Base-by-base conservation (phyloP, 2,888 invertebrate species). In the Eupithecia subumbrata region DNA sequence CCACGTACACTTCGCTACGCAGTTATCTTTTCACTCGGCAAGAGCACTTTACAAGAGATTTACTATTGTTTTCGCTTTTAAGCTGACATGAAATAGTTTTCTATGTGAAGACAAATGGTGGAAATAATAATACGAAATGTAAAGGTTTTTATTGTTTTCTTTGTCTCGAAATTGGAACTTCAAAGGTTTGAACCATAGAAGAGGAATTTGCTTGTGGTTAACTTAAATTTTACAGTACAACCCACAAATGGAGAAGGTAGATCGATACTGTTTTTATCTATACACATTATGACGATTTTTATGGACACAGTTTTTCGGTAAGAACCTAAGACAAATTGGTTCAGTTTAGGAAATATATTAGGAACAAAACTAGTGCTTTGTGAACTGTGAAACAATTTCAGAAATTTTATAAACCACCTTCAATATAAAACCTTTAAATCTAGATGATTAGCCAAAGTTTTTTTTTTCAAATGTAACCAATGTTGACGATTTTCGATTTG, bases 1-100 rank as follows among this genome's bases (percentile, higher is more conserved):
- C 88, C 87, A 82, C 86, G 85, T 88, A 85, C 88, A 88, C 86
- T 89, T 89, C 83, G 85, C 84, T 79, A 80, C 81, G 80, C 81
- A 81, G 81, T 81, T 86, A 85, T 85, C 82, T 85, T 85, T 86
- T 83, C 84, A 84, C 83, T 84, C 80, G 81, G 81, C 78, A 81
- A 80, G 73, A 84, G 84, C 86, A 87, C 85, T 89, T 86, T 86
- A 86, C 86, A 87, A 86, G 79, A 82, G 77, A 82, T 87, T 84
- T 82, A 78, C 76, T 69, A 76, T 76, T 73, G 80, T 84, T 81
- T 80, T 78, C 74, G 75, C 79, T 80, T 77, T 75, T 70, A 77
- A 74, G 78, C 75, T 72, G 76, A 79, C 64, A 76, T 73, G 67
- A 69, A 74, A 74, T 74, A 77, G 70, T 77, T 78, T 75, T 76